Evolutionary conservation across 2,113 vertebrate species (phyloP), one percentile per base, ranked within the genome.

Genomic region (Coptodon rendalli): DNA sequence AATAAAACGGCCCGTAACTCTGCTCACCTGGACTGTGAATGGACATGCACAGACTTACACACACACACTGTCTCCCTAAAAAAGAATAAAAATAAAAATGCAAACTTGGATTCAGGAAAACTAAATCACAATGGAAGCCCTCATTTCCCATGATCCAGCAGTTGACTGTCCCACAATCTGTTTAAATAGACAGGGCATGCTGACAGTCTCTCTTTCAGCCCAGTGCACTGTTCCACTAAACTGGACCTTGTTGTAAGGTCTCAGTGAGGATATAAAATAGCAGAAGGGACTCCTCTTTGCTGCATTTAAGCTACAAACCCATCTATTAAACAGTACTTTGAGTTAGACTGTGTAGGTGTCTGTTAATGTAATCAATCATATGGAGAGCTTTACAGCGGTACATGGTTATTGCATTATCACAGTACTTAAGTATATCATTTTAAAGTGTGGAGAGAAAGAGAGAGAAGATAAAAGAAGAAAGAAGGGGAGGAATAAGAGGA

Each of bases 361-460:
- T 92, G 94, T 53, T 84, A 19, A 88, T 86, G 90, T 54, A 66
- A 93, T 95, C 92, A 88, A 92, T 95, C 95, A 93, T 50, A 79
- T 82, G 86, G 83, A 89, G 89, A 89, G 91, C 63, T 14, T 79
- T 90, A 91, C 85, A 83, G 92, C 5, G 6, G 89, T 83, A 94
- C 93, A 92, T 89, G 93, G 91, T 91, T 94, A 90, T 80, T 93
- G 93, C 94, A 94, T 94, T 94, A 94, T 80, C 87, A 63, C 38
- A 43, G 86, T 27, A 80, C 91, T 89, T 86, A 88, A 54, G 85
- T 87, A 87, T 50, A 82, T 83, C 57, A 81, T 73, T 92, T 92
- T 86, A 82, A 87, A 90, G 90, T 24, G 83, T 53, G 34, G 80
- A 79, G 78, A 83, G 76, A 82, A 79, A 34, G 85, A 78, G 89